Evolutionary conservation across 1,140 invertebrate genomes (phyloP).

Genomic region (Achatina immaculata): DNA sequence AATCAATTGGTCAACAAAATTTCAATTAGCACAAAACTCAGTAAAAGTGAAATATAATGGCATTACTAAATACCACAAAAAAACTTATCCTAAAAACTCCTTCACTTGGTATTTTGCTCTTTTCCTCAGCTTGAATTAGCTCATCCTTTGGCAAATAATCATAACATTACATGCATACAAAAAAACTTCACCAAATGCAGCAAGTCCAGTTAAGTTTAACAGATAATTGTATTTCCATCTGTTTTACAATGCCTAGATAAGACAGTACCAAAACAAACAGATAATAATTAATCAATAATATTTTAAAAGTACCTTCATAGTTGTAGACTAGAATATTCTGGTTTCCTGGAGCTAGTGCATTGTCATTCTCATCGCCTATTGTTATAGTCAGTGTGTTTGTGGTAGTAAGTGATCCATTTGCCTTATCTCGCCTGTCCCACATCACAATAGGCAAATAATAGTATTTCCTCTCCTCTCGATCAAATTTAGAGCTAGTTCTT

Average conservation of each 20-base stretch:
- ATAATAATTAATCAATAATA: too few relatives aligned
- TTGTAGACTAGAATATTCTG: constrained; percentile 98
- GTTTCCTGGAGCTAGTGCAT: constrained; percentile 95
- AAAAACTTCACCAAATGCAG: too few relatives aligned
- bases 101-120: too few relatives aligned
- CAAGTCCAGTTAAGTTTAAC: too few relatives aligned
- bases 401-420: constrained; percentile 81
- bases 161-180: too few relatives aligned
- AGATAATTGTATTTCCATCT: too few relatives aligned
- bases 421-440: constrained; percentile 62
- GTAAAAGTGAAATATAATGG: too few relatives aligned
- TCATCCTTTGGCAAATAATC: too few relatives aligned
- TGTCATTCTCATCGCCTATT: constrained; percentile 96
- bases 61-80: neutral
- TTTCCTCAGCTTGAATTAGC: too few relatives aligned
- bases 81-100: neutral
- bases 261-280: too few relatives aligned
- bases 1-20: constrained; percentile 53
- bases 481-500: constrained; percentile 76
- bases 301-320: constrained; percentile 79
- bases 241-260: too few relatives aligned
- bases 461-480: constrained; percentile 86
- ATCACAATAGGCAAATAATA: constrained; percentile 69
- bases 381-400: constrained; percentile 94
- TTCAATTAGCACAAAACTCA: neutral